Percentiles rank a stretch among this genome's conserved stretches.
phyloP scores from a whole-genome alignment of 23 tunicate genomes.

The Diplosoma virens region DNA sequence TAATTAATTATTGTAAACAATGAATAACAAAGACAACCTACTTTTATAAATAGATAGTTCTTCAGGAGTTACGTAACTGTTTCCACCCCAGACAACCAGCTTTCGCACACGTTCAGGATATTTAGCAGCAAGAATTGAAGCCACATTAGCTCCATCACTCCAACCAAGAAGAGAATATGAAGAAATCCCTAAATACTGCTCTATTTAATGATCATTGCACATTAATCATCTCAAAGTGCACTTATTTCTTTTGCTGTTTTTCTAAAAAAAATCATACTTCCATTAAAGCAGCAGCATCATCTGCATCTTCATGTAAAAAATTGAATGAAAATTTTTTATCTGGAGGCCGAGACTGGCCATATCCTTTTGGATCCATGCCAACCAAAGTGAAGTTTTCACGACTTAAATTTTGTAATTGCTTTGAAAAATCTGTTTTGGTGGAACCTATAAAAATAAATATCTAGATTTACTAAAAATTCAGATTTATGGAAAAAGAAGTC shows the following conservation, averaged over 20 bases:
- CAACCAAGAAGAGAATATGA: conserved; percentile 85
- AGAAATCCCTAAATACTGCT: conserved; percentile 35
- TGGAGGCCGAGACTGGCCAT: conserved; percentile 83
- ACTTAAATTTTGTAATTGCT: conserved; percentile 61
- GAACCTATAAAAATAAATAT: conserved; percentile 40
- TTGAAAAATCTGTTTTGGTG: conserved; percentile 63
- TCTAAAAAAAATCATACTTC: conserved; percentile 11
- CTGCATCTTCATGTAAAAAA: conserved; percentile 69
- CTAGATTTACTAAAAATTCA: too few species aligned
- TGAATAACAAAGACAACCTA: not conserved
- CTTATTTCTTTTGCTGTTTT: not conserved
- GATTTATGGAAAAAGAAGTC: too few species aligned
- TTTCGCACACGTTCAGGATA: conserved; percentile 49
- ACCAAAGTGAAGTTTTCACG: conserved; percentile 65
- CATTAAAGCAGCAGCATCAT: conserved; percentile 76
- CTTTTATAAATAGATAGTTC: conserved; percentile 49
- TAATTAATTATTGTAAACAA: too few species aligned
- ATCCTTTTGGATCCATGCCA: conserved; percentile 73
- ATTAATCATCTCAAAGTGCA: not conserved
- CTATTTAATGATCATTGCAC: not conserved
- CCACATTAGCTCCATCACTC: conserved; percentile 90
- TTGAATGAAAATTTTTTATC: conserved; percentile 48
- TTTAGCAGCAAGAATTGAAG: conserved; percentile 70
- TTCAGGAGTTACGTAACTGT: conserved; percentile 52
- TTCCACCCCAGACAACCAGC: conserved; percentile 84